These are phyloP conservation scores for Heteractis magnifica DNA, from an alignment of 92 coral and sea anemone genomes.

Conservation along the genomic window DNA sequence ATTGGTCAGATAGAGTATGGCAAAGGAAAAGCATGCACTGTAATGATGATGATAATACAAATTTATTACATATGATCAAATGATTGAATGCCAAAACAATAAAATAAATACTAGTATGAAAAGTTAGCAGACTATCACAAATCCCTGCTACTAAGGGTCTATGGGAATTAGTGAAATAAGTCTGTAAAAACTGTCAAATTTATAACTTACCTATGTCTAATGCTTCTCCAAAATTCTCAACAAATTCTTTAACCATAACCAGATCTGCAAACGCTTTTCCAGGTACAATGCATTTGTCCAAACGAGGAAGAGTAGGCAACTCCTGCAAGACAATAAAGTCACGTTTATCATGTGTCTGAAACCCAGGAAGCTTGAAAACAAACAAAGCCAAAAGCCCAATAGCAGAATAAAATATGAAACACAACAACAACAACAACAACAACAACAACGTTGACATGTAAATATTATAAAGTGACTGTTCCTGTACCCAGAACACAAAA, in stretches of 20 bases:
- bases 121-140: too few relatives aligned
- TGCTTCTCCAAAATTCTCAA: conserved; percentile 93
- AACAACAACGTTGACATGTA: not conserved
- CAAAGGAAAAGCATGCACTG: too few relatives aligned
- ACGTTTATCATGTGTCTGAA: not conserved
- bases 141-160: too few relatives aligned
- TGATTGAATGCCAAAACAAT: too few relatives aligned
- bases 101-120: too few relatives aligned
- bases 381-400: not conserved
- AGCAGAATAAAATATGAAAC: too few relatives aligned
- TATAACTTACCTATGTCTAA: conserved; percentile 77
- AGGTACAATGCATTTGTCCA: conserved; percentile 65
- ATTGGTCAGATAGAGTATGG: not conserved
- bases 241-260: conserved; percentile 92
- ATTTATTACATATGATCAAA: too few relatives aligned
- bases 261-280: conserved; percentile 95
- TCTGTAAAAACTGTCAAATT: not conserved
- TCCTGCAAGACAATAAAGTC: conserved; percentile 35
- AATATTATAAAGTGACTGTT: too few relatives aligned
- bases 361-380: not conserved
- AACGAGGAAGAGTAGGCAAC: conserved; percentile 70
- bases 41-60: too few relatives aligned
- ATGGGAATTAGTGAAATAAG: too few relatives aligned
- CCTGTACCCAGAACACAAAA: too few relatives aligned
- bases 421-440: not conserved